phyloP scores from a whole-genome alignment of 35 echinoderm and acorn worm genomes.

The Anneissia japonica region DNA sequence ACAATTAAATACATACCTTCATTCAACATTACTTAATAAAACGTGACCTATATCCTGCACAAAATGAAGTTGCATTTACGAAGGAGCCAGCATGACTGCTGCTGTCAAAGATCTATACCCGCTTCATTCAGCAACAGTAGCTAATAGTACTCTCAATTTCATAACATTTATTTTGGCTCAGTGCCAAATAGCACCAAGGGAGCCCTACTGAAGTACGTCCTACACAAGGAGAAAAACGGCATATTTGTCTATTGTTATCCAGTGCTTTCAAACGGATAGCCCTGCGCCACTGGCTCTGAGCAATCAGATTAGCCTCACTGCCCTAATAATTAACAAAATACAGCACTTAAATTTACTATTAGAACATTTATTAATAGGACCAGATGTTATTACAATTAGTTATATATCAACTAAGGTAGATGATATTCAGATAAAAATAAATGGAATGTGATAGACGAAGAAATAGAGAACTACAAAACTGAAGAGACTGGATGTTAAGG shows the following conservation, averaged over 20 bases:
- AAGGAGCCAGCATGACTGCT: neutral
- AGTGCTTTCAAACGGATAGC: too few species aligned
- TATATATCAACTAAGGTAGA: too few species aligned
- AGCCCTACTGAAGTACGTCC: too few species aligned
- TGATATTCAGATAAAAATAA: too few species aligned
- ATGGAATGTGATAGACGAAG: too few species aligned
- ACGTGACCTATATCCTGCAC: neutral
- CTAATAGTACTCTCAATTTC: neutral
- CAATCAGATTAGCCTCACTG: neutral
- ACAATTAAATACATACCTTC: neutral
- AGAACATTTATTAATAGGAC: too few species aligned
- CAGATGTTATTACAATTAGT: too few species aligned
- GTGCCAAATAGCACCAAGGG: neutral
- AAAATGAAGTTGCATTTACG: neutral
- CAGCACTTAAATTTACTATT: too few species aligned
- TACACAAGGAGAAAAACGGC: neutral
- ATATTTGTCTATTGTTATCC: neutral
- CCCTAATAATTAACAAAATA: neutral
- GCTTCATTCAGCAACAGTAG: neutral
- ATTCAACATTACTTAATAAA: neutral
- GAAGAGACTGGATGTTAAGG: too few species aligned
- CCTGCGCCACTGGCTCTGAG: neutral
- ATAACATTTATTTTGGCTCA: neutral
- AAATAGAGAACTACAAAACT: too few species aligned
- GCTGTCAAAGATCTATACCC: neutral